Evolutionary conservation across 2,797 vertebrate species (phyloP), one percentile per base, ranked within the genome.

Genomic region (Anomalospiza imberbis): DNA sequence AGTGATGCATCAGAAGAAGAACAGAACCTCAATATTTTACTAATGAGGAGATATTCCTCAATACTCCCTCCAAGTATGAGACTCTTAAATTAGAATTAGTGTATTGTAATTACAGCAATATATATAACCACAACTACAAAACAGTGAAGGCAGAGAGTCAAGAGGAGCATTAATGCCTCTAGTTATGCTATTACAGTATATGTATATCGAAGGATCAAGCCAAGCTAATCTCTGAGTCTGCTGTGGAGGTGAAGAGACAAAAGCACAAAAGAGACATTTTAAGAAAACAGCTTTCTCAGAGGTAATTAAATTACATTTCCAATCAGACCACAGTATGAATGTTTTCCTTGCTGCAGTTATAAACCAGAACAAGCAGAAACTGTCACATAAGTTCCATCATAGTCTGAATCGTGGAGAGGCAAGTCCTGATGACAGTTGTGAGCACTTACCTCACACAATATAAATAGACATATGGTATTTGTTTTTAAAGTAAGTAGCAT

Each of bases 401-500:
- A 75, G 67, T 85, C 88, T 83, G 86, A 83, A 84, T 51, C 79
- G 77, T 13, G 48, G 72, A 95, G 48, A 88, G 53, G 88, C 68
- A 38, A 10, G 25, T 3, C 47, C 86, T 75, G 45, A 72, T 6
- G 10, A 82, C 29, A 45, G 85, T 90, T 81, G 88, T 77, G 83
- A 94, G 93, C 18, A 15, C 82, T 95, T 92, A 95, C 85, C 65
- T 96, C 97, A 93, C 89, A 96, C 83, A 96, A 85, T 55, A 85
- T 89, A 95, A 96, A 97, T 0, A 94, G 63, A 95, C 94, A 96
- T 85, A 85, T 94, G 86, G 83, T 93, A 91, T 92, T 96, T 77
- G 65, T 96, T 97, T 97, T 95, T 93, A 74, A 97, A 97, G 82
- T 80, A 93, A 93, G 91, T 94, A 95, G 88, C 94, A 97, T 36